phyloP scores from a whole-genome alignment of 92 coral and sea anemone genomes.

The Plumapathes pennacea region DNA sequence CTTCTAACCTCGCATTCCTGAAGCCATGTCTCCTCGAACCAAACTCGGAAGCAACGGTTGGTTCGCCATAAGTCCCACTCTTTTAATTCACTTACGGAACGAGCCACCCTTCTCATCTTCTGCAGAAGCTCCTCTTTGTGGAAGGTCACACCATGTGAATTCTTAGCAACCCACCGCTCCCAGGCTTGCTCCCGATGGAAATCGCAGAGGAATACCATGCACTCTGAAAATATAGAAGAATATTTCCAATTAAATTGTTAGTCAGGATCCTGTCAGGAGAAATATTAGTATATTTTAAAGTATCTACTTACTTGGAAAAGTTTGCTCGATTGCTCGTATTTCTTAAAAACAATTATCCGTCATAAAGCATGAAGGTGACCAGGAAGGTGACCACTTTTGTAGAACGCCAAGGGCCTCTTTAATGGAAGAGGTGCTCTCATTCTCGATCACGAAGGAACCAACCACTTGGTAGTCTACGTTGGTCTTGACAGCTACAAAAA shows the following conservation, averaged over 20 bases:
- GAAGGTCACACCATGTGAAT: conserved; percentile 17
- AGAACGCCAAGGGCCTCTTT: conserved; percentile 39
- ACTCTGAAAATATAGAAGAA: not conserved
- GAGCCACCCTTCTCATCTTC: conserved; percentile 21
- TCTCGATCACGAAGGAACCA: conserved; percentile 36
- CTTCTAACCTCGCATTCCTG: too few relatives aligned
- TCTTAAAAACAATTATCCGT: conserved; percentile 57
- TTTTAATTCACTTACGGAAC: conserved; percentile 3
- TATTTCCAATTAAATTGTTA: too few relatives aligned
- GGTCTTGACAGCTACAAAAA: conserved; percentile 54
- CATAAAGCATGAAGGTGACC: conserved; percentile 44
- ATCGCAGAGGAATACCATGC: not conserved
- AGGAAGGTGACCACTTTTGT: conserved; percentile 40
- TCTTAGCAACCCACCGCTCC: conserved; percentile 50
- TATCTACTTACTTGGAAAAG: conserved; percentile 49
- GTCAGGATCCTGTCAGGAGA: too few relatives aligned
- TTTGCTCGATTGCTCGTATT: conserved; percentile 51
- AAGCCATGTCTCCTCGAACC: too few relatives aligned
- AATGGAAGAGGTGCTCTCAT: conserved; percentile 38
- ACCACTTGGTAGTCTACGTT: conserved; percentile 59
- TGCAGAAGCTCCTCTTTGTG: conserved; percentile 20
- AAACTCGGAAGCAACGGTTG: too few relatives aligned
- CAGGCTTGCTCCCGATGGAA: conserved; percentile 27
- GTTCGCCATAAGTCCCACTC: too few relatives aligned
- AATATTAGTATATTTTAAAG: too few relatives aligned